Evolutionary conservation across 1,140 invertebrate genomes (phyloP).

Genomic region (Drosophila ficusphila): DNA sequence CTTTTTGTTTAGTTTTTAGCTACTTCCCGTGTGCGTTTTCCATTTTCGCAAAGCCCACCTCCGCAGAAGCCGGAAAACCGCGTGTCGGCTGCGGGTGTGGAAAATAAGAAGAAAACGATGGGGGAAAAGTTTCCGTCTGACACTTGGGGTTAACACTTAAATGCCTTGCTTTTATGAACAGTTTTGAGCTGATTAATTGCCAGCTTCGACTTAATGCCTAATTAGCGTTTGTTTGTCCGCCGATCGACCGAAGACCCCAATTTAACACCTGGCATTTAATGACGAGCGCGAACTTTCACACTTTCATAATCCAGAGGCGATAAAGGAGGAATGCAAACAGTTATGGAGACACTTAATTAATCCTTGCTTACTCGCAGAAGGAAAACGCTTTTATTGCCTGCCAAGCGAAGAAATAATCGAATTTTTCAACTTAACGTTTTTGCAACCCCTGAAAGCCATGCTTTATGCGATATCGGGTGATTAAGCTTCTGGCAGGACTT

Average conservation of each 20-base stretch:
- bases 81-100: slow-evolving; percentile 46
- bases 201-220: slow-evolving; percentile 40
- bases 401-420: slow-evolving; percentile 17
- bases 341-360: slow-evolving; percentile 54
- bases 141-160: slow-evolving; percentile 28
- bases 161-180: slow-evolving; percentile 58
- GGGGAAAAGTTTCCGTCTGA: slow-evolving; percentile 27
- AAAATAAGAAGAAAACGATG: slow-evolving; percentile 7
- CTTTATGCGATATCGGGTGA: neutral
- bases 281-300: slow-evolving; percentile 52
- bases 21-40: slow-evolving; percentile 32
- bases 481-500: slow-evolving; percentile 14
- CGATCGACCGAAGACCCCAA: slow-evolving; percentile 14
- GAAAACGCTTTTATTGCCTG: neutral
- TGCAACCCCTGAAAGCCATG: neutral
- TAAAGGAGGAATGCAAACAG: slow-evolving; percentile 19
- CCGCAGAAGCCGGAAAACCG: slow-evolving; percentile 46
- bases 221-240: slow-evolving; percentile 48
- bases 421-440: slow-evolving; percentile 15
- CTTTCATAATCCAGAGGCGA: slow-evolving; percentile 38
- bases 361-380: slow-evolving; percentile 7
- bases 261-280: slow-evolving; percentile 23
- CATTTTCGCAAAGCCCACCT: neutral
- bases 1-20: slow-evolving; percentile 58
- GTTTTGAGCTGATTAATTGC: slow-evolving; percentile 69